Base-by-base conservation (phyloP, 2,113 vertebrate genomes). In the Neotoma lepida region DNA sequence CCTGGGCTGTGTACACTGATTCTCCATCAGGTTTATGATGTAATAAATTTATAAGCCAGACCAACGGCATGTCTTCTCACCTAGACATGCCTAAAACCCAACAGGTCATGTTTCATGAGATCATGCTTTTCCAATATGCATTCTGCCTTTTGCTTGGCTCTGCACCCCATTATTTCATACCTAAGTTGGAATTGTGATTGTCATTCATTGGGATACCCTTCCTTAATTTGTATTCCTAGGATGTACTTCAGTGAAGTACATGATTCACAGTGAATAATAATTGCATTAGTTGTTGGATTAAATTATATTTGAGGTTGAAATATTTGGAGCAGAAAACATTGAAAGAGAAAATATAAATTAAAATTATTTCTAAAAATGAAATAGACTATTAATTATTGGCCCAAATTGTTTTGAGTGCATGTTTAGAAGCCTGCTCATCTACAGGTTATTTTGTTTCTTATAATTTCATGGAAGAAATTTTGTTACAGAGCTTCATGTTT, bases 291-390 rank as follows among this genome's bases (percentile, higher is more conserved):
- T 61, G n/a, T 12, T 85, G 7, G 68, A 73, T 94, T 88, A 81
- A 88, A 87, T 93, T 86, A 85, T 30, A 94, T 91, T 85, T 89
- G 74, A 87, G 89, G 6, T 58, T 95, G 82, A 94, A 95, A 92
- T 70, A 92, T 88, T 30, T 86, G 66, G 94, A 84, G 28, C 51
- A 63, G 20, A 70, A 89, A 18, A 66, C 9, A 76, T 64, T 85
- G 41, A 78, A 93, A 89, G 24, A 88, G 9, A 78, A 9, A 68
- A 24, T 15, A 26, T 58, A 76, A 88, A 71, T 54, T 71, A 94
- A 94, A 95, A 84, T 20, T 90, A 12, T 39, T 82, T 74, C 76
- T 66, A 24, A 91, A 82, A 78, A 63, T 86, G 66, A 94, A 18
- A 39, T 14, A 39, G 33, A 51, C 9, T 88, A 20, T 33, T 84